Conservation (phyloP, 2,888 invertebrate species). For the Bellardia pandia region DNA sequence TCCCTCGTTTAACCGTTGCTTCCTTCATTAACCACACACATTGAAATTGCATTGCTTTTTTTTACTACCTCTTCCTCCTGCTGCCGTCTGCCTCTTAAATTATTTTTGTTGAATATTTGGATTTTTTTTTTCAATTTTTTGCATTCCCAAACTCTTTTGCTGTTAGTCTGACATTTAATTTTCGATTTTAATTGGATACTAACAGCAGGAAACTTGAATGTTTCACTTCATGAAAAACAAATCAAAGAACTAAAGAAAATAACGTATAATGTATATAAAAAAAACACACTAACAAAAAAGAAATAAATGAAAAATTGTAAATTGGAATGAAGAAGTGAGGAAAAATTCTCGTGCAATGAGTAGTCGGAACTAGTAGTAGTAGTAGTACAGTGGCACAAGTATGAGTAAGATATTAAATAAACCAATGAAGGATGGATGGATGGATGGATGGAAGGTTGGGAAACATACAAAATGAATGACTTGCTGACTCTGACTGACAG, state of each 20-base stretch:
- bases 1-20: slow-evolving; percentile 30
- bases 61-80: background rate
- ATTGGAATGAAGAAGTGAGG: slow-evolving; percentile 38
- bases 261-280: slow-evolving; percentile 14
- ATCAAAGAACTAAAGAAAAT: slow-evolving; percentile 57
- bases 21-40: slow-evolving; percentile 51
- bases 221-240: slow-evolving; percentile 70
- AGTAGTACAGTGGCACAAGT: background rate
- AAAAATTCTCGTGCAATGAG: slow-evolving; percentile 1
- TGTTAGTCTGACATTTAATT: slow-evolving; percentile 83
- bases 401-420: slow-evolving; percentile 62
- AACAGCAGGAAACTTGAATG: slow-evolving; percentile 82
- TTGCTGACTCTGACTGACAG: background rate
- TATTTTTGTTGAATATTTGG: slow-evolving; percentile 29
- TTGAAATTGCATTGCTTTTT: slow-evolving; percentile 39
- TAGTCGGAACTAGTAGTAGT: background rate
- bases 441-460: background rate
- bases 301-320: slow-evolving; percentile 48
- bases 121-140: slow-evolving; percentile 47
- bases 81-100: background rate
- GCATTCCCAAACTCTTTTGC: slow-evolving; percentile 70
- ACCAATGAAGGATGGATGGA: slow-evolving; percentile 62
- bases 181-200: slow-evolving; percentile 84
- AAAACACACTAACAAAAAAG: slow-evolving; percentile 29
- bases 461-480: background rate